A percentile compares a stretch with the other conserved stretches of the same genome.
These are phyloP conservation scores for Lasioglossum vierecki DNA, from an alignment of 2,888 invertebrate genomes.

Conservation along the genomic window DNA sequence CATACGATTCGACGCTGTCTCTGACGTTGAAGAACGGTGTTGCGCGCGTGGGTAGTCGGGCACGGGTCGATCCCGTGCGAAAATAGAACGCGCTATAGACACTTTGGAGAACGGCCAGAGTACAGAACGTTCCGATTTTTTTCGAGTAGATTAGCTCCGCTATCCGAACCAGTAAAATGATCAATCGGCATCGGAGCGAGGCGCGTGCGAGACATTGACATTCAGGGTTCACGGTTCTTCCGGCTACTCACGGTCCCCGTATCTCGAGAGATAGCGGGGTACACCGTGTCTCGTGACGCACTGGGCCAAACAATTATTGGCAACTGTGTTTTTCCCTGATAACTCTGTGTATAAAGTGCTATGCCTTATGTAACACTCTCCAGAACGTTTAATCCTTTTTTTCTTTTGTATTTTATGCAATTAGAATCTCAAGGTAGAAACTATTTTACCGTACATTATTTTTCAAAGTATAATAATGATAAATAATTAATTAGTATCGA, in stretches of 20 bases:
- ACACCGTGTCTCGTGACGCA: neutral
- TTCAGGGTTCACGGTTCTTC: neutral
- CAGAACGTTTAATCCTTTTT: neutral
- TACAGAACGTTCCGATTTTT: neutral
- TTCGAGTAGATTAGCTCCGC: neutral
- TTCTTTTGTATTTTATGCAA: too few species aligned
- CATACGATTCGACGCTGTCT: neutral
- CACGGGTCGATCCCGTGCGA: constrained; percentile 14
- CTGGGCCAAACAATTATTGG: neutral
- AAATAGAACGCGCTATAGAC: constrained; percentile 48
- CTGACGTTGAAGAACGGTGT: constrained; percentile 8
- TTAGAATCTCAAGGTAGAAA: too few species aligned
- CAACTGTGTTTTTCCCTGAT: neutral
- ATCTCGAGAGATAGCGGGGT: neutral
- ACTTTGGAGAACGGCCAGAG: constrained; percentile 48
- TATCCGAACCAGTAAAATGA: neutral
- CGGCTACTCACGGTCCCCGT: neutral
- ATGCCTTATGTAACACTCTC: neutral
- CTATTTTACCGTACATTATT: too few species aligned
- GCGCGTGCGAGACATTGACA: neutral
- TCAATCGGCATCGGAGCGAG: neutral
- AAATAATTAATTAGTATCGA: too few species aligned
- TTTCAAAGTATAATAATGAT: too few species aligned
- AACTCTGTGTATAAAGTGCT: neutral
- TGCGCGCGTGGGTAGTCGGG: neutral